A percentile compares a stretch with the other conserved stretches of the same genome.
Evolutionary conservation across 2,888 invertebrate genomes (phyloP).

Genomic region (Hypolimnas misippus): DNA sequence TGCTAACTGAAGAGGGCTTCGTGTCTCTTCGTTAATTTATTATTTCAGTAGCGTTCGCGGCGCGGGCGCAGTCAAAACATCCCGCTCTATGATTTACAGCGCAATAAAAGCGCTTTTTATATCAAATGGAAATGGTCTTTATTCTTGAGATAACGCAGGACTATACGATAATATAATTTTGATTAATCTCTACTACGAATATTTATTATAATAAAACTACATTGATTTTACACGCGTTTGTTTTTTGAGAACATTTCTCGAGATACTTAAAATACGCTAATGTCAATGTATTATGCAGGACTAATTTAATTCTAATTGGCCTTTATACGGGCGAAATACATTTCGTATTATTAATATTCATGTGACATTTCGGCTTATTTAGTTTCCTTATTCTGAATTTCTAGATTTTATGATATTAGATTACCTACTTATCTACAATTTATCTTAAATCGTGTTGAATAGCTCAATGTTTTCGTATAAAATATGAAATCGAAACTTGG

Average conservation of each 20-base stretch:
- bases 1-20: constrained; percentile 67
- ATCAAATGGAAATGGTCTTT: constrained; percentile 80
- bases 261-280: neutral
- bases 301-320: neutral
- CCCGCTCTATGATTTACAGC: constrained; percentile 78
- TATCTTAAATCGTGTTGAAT: no score
- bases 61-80: constrained; percentile 75
- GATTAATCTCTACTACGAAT: constrained; percentile 41
- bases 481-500: no score
- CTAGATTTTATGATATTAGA: neutral
- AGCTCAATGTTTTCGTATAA: no score
- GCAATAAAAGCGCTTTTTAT: constrained; percentile 79
- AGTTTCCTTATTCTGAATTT: neutral
- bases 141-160: constrained; percentile 72
- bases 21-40: constrained; percentile 78
- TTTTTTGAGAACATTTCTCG: neutral
- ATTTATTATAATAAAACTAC: neutral
- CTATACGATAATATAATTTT: constrained; percentile 55
- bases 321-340: neutral
- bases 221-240: constrained; percentile 2
- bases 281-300: neutral
- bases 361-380: neutral
- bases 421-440: neutral
- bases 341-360: neutral
- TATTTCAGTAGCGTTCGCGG: constrained; percentile 72